Conservation (phyloP, 2,113 vertebrate species). For the Dunckerocampus dactyliophorus region DNA sequence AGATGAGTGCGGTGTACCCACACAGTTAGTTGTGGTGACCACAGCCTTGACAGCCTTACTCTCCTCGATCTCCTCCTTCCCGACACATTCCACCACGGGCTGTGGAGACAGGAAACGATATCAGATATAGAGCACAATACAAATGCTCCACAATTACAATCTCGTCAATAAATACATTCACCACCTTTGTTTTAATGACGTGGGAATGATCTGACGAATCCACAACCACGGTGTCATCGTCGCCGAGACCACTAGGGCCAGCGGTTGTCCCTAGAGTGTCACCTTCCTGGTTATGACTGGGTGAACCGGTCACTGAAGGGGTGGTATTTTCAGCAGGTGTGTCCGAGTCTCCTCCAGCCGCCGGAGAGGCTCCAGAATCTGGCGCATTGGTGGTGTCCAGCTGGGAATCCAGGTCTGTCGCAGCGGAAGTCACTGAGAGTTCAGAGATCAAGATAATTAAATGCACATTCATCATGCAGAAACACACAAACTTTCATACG, state of each 20-base stretch:
- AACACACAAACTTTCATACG: neutral
- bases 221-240: rapidly evolving
- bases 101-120: slow-evolving; percentile 25
- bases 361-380: rapidly evolving
- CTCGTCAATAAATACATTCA: slow-evolving; percentile 9
- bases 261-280: neutral
- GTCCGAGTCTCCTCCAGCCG: neutral
- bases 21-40: slow-evolving; percentile 10
- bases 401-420: rapidly evolving
- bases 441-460: neutral
- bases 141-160: neutral
- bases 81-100: slow-evolving; percentile 39
- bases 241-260: rapidly evolving
- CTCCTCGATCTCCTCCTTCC: slow-evolving; percentile 24
- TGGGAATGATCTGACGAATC: rapidly evolving
- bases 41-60: slow-evolving; percentile 10
- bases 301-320: rapidly evolving
- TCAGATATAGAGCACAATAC: neutral
- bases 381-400: rapidly evolving
- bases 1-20: slow-evolving; percentile 37
- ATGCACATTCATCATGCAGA: no score
- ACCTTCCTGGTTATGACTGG: neutral
- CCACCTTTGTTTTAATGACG: neutral
- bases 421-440: neutral
- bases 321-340: neutral